Evolutionary conservation across 2,888 invertebrate genomes (phyloP), one percentile per base, ranked within the genome.

Genomic region (Drosophila paramelanica): DNA sequence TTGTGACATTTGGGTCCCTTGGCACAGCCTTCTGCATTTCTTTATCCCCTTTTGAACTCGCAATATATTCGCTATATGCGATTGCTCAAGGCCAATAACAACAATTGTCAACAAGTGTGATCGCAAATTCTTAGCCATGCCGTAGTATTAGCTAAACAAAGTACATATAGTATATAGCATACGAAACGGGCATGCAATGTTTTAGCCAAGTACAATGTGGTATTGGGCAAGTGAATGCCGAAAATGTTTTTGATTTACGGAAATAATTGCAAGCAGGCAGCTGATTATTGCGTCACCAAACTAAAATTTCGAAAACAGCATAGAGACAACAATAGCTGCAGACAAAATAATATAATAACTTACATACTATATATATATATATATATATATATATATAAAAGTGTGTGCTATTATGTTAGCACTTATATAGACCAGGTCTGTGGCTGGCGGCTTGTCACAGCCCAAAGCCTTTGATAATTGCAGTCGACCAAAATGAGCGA

Each of bases 31-130:
- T 42, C 42, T 36, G 45, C 20, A 45, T 42, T 42, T 50, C 49
- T 53, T 59, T 31, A 38, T 42, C 14, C 52, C 49, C 31, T 10
- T 38, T 31, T 58, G 41, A 58, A 53, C 58, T 58, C 31, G 36
- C 31, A 38, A 47, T 33, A 50, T 49, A 11, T 23, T 33, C 8
- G 31, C 49, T 43, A 42, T 36, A 25, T 17, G 45, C 39, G 27
- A 50, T 14, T 41, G 50, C 36, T 53, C 88, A 83, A 89, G 89
- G 82, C 76, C 74, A 81, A 27, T 50, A 55, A 53, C 57, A 77
- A 74, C 66, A 84, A 87, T 88, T 89, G 82, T 89, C 89, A 87
- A 89, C 89, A 84, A 65, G 61, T 80, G 80, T 69, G 61, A 81
- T 53, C 45, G 51, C 53, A 59, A 73, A 81, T 88, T 73, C 82